Conservation (phyloP, 1,140 invertebrate species). For the Heliconius melpomene region DNA sequence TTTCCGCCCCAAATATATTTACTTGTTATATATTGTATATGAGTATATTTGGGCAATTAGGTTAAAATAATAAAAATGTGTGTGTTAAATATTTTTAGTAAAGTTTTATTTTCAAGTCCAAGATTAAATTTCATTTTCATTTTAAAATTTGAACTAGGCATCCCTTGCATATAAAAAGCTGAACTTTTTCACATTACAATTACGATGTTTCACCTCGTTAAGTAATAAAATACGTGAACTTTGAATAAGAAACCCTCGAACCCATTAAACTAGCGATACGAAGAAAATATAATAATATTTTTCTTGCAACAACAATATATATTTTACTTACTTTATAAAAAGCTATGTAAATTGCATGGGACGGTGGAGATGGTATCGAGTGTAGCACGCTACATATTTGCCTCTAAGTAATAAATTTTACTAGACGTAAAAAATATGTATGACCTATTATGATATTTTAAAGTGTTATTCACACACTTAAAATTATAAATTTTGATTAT, state of each 20-base stretch:
- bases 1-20: too few relatives aligned
- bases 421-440: not conserved
- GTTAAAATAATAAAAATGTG: too few relatives aligned
- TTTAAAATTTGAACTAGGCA: too few relatives aligned
- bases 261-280: conserved; percentile 11
- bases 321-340: conserved; percentile 8
- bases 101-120: too few relatives aligned
- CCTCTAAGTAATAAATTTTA: conserved; percentile 1
- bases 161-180: too few relatives aligned
- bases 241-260: conserved; percentile 6
- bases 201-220: not conserved
- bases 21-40: too few relatives aligned
- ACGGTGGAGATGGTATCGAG: conserved; percentile 12
- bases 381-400: conserved; percentile 15
- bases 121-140: too few relatives aligned
- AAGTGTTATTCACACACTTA: conserved; percentile 9
- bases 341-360: conserved; percentile 18
- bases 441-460: not conserved
- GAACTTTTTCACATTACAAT: not conserved
- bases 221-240: conserved; percentile 7
- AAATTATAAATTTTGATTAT: not conserved
- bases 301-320: conserved; percentile 9
- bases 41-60: too few relatives aligned
- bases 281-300: conserved; percentile 12
- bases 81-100: too few relatives aligned